Evolutionary conservation across 2,888 invertebrate species (phyloP).

Genomic region (Listrodromus nycthemerus): DNA sequence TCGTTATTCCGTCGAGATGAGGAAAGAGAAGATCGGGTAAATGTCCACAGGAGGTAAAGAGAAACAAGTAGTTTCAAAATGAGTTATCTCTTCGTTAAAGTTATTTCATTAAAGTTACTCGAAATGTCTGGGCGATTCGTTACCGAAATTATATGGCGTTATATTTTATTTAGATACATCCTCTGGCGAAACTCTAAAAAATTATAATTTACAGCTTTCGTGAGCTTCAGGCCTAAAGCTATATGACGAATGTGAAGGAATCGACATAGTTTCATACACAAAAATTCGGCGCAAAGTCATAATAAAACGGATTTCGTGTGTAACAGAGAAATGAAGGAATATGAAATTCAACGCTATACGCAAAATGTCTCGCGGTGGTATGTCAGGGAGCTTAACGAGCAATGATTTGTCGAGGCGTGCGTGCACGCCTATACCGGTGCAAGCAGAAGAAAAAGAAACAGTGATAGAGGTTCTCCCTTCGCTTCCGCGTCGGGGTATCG

Average conservation of each 20-base stretch:
- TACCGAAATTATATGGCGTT: no score
- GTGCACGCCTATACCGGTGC: constrained; percentile 34
- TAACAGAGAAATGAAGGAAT: not conserved
- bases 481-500: constrained; percentile 53
- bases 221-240: not conserved
- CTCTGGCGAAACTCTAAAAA: no score
- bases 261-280: no score
- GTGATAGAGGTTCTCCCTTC: constrained; percentile 55
- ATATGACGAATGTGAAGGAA: no score
- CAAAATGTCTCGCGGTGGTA: not conserved
- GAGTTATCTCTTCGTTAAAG: not conserved
- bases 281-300: not conserved
- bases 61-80: not conserved
- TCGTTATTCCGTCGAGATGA: not conserved
- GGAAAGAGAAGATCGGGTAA: not conserved
- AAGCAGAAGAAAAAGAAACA: constrained; percentile 49
- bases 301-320: not conserved
- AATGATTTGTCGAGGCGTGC: constrained; percentile 63
- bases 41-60: not conserved
- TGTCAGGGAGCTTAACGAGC: constrained; percentile 46
- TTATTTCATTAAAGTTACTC: no score
- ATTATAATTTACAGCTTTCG: not conserved
- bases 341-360: not conserved
- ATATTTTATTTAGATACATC: no score
- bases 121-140: no score